Conservation (phyloP, 2,888 invertebrate genomes). For the Cantharis rufa region DNA sequence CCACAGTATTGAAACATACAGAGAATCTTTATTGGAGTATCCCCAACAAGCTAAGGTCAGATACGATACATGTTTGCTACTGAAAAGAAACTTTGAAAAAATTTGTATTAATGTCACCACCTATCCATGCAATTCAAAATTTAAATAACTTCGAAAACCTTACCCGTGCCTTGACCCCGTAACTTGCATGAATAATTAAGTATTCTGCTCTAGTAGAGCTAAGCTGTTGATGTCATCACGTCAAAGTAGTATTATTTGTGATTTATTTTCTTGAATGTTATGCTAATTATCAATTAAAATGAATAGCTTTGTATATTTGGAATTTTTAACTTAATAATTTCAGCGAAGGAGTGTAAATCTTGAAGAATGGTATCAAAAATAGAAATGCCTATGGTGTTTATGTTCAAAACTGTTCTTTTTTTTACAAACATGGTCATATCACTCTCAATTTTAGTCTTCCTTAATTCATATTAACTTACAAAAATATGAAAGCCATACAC, state of each 20-base stretch:
- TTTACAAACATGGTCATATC: background rate
- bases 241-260: conserved; percentile 8
- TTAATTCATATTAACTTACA: background rate
- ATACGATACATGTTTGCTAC: too few relatives aligned
- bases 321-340: background rate
- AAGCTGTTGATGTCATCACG: conserved; percentile 9
- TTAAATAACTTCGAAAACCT: background rate
- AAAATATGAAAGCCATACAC: background rate
- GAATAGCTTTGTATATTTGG: background rate
- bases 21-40: too few relatives aligned
- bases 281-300: conserved; percentile 14
- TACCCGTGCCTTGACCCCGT: background rate
- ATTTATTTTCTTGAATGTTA: conserved; percentile 12
- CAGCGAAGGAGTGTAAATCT: background rate
- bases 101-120: background rate
- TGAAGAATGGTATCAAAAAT: background rate
- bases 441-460: background rate
- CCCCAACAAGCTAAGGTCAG: too few relatives aligned
- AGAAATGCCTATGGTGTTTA: background rate
- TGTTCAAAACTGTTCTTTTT: background rate
- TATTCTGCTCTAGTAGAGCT: background rate
- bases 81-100: background rate
- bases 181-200: background rate
- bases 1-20: too few relatives aligned
- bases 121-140: background rate